Conservation (phyloP, 2,888 invertebrate genomes). For the Conus canariensis region DNA sequence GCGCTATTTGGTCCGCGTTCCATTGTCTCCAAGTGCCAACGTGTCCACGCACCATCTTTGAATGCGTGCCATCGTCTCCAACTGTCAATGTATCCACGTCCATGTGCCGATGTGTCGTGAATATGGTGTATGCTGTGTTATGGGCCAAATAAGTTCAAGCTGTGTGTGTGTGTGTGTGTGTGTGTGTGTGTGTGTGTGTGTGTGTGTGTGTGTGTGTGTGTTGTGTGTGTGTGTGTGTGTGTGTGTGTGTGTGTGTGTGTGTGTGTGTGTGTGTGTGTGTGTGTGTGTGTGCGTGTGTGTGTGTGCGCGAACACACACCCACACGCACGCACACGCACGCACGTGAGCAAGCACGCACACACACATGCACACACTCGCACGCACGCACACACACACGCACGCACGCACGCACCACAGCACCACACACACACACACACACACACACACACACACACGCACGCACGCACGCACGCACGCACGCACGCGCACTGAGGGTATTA, state of each 20-base stretch:
- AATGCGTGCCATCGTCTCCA: no score
- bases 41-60: no score
- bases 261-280: neutral
- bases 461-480: neutral
- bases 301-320: neutral
- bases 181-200: neutral
- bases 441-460: no score
- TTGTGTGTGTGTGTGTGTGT: neutral
- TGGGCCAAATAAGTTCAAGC: neutral
- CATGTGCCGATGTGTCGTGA: no score
- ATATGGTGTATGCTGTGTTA: no score
- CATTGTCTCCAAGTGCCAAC: no score
- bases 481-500: no score
- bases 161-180: neutral
- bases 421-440: neutral
- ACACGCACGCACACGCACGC: neutral
- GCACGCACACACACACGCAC: neutral
- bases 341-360: no score
- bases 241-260: constrained; percentile 23
- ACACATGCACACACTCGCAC: neutral
- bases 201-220: neutral
- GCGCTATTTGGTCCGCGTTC: no score
- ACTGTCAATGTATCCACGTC: no score
- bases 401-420: no score
- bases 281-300: neutral